Evolutionary conservation across 2,113 vertebrate species (phyloP), one percentile per base, ranked within the genome.

Genomic region (Zapus hudsonius): DNA sequence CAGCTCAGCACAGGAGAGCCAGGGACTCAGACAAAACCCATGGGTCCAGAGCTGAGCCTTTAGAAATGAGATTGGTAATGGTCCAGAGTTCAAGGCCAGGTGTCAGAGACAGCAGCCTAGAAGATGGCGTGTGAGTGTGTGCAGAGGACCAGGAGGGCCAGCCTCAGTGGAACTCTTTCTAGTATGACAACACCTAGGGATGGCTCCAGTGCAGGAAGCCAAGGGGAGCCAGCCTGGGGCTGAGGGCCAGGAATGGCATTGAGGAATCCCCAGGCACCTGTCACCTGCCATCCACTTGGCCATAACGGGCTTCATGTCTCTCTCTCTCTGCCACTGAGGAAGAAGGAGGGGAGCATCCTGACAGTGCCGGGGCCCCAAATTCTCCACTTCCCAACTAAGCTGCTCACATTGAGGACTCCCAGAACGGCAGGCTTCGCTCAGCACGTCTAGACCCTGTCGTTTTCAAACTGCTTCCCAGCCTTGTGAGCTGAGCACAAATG

Each of bases 151-250:
- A 66, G 47, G 11, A 72, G 8, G 0, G 64, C 27, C n/a, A n/a
- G n/a, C 19, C 47, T 73, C 3, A 1, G 1, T 3, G n/a, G 19
- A 12, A 22, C 29, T 47, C 8, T 5, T 11, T 0, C 0, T n/a
- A 38, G 9, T 20, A 19, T 23, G 36, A 9, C 13, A 31, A 25
- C 33, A 25, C 1, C 20, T 5, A 4, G 5, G 9, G n/a, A 33
- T 10, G 19, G 29, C 22, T 55, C 69, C 61, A 36, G 42, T n/a
- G 20, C 2, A 12, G 33, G 22, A 59, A 5, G 42, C 27, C 8
- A n/a, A 31, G 40, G 13, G 40, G 19, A 36, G 5, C 38, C 38
- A 29, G 44, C 23, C 38, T 1, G 2, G 17, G 15, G 19, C 11
- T 52, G 52, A 52, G 52, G 12, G 52, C 52, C 52, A 52, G 52